Evolutionary conservation across 2,888 invertebrate genomes (phyloP), one percentile per base, ranked within the genome.

Genomic region (Pemphredon lugubris): DNA sequence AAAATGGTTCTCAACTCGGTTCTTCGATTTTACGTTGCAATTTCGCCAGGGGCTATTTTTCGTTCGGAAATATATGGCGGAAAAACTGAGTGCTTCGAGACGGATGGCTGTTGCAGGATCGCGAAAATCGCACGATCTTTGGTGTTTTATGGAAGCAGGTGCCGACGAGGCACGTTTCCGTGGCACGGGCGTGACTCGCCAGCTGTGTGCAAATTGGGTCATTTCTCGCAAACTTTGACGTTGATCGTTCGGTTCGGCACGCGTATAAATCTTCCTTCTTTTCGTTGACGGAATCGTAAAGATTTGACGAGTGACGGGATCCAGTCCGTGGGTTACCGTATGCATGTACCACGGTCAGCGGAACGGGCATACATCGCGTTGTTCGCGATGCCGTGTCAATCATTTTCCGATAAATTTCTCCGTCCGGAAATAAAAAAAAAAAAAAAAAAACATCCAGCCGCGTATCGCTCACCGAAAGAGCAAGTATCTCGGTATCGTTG

Each of bases 201-300:
- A 78, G 75, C 75, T 78, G 75, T 78, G 75, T 42, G 40, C 67
- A 61, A 70, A 74, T 71, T 61, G 53, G 58, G 23, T 61, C 34
- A 54, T 78, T 78, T 70, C 48, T 67, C 57, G 18, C 14, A 13
- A 63, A 64, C 44, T 54, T 37, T 30, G 6, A 51, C n/a, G n/a
- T 20, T 9, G 13, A 6, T 16, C 32, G 16, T 9, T 20, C 20
- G 37, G 51, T 16, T 32, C 14, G 63, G 51, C 57, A 34, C 47
- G 40, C 42, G 48, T 44, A 45, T 54, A 61, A 71, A 73, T 71
- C 47, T 32, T 32, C 44, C 34, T 50, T 50, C 44, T 58, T 47
- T 47, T 54, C 39, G 37, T 40, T 48, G 57, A 67, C 50, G 44
- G 47, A 51, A 57, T 40, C 42, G 57, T 73, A 26, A 73, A 55